Conservation (phyloP, 2,113 vertebrate species). For the Ranitomeya variabilis region DNA sequence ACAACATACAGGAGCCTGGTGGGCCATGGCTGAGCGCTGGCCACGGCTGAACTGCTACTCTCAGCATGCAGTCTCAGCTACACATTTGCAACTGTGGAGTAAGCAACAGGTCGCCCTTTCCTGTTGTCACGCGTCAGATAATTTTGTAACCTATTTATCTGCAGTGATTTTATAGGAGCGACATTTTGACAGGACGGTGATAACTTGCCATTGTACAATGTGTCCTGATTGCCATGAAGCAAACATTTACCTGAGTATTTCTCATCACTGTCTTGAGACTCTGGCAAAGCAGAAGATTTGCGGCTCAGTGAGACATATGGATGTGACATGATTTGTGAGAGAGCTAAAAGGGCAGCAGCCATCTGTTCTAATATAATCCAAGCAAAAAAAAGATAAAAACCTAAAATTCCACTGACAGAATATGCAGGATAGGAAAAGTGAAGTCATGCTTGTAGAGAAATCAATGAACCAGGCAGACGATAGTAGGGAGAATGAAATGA, state of each 20-base stretch:
- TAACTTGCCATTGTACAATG: background rate
- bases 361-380: conserved; percentile 26
- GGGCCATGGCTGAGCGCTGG: background rate
- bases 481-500: background rate
- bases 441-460: conserved; percentile 13
- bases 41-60: background rate
- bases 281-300: background rate
- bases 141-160: background rate
- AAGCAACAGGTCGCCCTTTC: background rate
- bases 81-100: background rate
- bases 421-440: conserved; percentile 6
- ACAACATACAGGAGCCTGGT: background rate
- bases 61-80: background rate
- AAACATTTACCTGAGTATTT: conserved; percentile 18
- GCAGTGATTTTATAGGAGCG: background rate
- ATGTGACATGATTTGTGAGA: conserved; percentile 41
- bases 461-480: background rate
- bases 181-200: conserved; percentile 7
- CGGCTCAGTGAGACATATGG: conserved; percentile 1
- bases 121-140: background rate
- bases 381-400: background rate
- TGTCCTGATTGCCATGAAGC: background rate
- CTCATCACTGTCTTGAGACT: background rate
- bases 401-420: conserved; percentile 3
- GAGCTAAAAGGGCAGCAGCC: conserved; percentile 15